Evolutionary conservation across 2,888 invertebrate species (phyloP), one percentile per base, ranked within the genome.

Genomic region (Ophion obscuratus): DNA sequence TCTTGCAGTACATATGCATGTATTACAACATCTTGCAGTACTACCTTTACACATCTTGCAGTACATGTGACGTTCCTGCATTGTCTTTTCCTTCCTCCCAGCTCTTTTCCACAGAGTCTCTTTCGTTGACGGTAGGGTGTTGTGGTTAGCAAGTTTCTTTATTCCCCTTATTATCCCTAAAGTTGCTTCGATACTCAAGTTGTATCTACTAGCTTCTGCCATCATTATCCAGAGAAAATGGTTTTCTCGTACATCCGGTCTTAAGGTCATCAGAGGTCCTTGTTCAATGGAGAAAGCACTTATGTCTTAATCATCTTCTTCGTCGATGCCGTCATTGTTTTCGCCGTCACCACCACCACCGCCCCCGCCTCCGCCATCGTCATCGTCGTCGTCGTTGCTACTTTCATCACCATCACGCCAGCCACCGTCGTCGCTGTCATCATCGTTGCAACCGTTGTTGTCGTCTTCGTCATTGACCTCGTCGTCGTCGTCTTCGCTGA

Each of bases 121-220:
- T 74, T 74, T 61, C 40, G 61, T 61, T 74, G 61, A 36, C 61
- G 74, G 74, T 74, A 74, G 74, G 74, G 74, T 61, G 61, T 74
- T 74, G 40, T 20, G 74, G 74, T 74, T 74, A 40, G 40, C 20
- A 74, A 61, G 61, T 40, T 61, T 74, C 74, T 74, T 61, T 36
- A 74, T 61, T 61, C 40, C 74, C 17, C 61, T 74, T 61, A 74
- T 74, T 74, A 74, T 74, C 61, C 74, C 61, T 20, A 74, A 59
- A 74, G 74, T 74, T 61, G 74, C 74, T 61, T 74, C 74, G 61
- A 74, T 74, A 61, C 74, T 74, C 40, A 74, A 61, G 74, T 74
- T 74, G 74, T 61, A 61, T 74, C 74, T 61, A 74, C 61, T 74
- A 74, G 74, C 74, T 61, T 74, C 59, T 61, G 74, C 74, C 74